These are phyloP conservation scores for Solea senegalensis DNA, from an alignment of 2,113 vertebrate genomes.

Conservation along the genomic window DNA sequence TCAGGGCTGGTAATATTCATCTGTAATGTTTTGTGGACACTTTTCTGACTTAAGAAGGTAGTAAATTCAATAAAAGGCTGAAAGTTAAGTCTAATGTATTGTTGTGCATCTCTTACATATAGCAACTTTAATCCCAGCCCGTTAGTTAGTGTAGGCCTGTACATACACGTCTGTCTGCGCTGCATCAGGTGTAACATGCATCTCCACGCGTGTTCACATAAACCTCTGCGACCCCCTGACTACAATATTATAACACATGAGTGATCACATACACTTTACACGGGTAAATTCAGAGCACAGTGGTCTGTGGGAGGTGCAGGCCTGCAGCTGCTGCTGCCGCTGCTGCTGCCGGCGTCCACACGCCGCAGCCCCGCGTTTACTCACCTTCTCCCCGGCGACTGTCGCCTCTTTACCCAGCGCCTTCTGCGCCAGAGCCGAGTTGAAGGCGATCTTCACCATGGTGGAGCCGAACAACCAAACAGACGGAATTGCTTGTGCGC, in stretches of 20 bases:
- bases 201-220: not conserved
- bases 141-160: too few species aligned
- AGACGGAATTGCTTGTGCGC: not conserved
- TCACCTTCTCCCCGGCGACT: slow-evolving; percentile 82
- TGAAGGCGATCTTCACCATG: slow-evolving; percentile 91
- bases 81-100: too few species aligned
- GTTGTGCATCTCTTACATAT: too few species aligned
- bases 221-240: too few species aligned
- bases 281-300: not conserved
- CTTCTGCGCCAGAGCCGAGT: slow-evolving; percentile 86
- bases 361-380: not conserved
- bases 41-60: too few species aligned
- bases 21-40: too few species aligned
- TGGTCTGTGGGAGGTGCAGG: slow-evolving; percentile 29
- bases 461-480: not conserved
- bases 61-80: too few species aligned
- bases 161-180: not conserved
- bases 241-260: not conserved
- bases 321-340: slow-evolving; percentile 21
- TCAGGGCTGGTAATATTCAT: too few species aligned
- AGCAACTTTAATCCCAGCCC: too few species aligned
- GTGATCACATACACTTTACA: too few species aligned
- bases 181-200: slow-evolving; percentile 35
- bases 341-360: not conserved
- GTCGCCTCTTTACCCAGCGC: slow-evolving; percentile 80